Conservation (phyloP, 1,140 invertebrate species). For the Phocides pigmalion region DNA sequence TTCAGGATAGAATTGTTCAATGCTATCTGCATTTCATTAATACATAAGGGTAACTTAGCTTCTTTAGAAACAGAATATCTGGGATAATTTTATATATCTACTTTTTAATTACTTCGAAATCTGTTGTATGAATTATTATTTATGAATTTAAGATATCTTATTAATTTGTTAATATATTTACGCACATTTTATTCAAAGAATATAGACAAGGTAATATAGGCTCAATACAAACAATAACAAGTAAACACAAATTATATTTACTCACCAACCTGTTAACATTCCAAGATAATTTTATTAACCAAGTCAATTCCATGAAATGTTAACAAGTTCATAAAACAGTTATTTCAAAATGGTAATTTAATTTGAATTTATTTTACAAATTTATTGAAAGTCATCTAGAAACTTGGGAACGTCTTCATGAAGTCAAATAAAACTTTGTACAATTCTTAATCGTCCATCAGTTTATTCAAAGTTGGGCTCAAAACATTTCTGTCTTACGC, state of each 20-base stretch:
- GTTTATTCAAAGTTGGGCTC: conserved; percentile 29
- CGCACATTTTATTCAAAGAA: too few relatives aligned
- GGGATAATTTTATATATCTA: too few relatives aligned
- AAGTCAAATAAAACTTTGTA: conserved; percentile 35
- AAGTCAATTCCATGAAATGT: not conserved
- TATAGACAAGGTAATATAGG: too few relatives aligned
- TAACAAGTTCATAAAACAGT: not conserved
- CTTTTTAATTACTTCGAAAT: too few relatives aligned
- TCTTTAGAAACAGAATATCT: too few relatives aligned
- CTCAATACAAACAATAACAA: too few relatives aligned
- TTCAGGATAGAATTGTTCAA: too few relatives aligned
- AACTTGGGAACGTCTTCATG: conserved; percentile 24
- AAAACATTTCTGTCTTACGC: conserved; percentile 13
- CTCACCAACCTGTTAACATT: not conserved
- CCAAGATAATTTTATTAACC: not conserved
- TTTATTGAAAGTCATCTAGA: conserved; percentile 22
- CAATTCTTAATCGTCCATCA: conserved; percentile 33
- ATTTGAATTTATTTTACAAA: conserved; percentile 23
- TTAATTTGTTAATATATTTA: too few relatives aligned
- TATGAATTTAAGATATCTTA: too few relatives aligned
- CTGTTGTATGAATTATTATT: too few relatives aligned
- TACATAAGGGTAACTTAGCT: too few relatives aligned
- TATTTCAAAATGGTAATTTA: not conserved
- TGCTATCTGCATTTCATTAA: too few relatives aligned
- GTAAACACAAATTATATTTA: not conserved